Evolutionary conservation across 92 coral and sea anemone species (phyloP).

Genomic region (Epizoanthus stellaris): DNA sequence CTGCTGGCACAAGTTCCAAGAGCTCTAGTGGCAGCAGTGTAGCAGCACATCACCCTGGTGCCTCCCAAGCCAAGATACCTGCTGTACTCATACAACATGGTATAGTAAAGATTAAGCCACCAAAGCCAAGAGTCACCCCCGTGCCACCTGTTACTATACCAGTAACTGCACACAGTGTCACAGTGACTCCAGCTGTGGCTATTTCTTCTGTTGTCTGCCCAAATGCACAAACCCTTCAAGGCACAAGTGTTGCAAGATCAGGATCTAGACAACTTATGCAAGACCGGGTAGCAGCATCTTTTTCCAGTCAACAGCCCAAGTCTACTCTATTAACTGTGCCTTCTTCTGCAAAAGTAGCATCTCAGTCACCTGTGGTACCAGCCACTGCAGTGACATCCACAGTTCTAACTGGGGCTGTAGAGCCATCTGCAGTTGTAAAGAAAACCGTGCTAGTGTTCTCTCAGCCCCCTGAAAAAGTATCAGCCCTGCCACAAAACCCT

Average conservation of each 20-base stretch:
- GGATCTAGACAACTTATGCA: background rate
- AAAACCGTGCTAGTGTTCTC: slow-evolving; percentile 31
- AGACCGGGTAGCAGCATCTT: background rate
- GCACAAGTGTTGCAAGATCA: background rate
- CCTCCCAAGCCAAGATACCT: slow-evolving; percentile 20
- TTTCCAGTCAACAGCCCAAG: no score
- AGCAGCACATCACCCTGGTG: slow-evolving; percentile 3
- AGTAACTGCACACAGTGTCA: background rate
- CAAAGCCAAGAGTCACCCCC: slow-evolving; percentile 1
- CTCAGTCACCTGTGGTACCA: background rate
- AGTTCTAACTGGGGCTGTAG: background rate
- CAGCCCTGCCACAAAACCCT: no score
- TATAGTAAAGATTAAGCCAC: slow-evolving; percentile 26
- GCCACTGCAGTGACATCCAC: background rate
- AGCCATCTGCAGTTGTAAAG: slow-evolving; percentile 17
- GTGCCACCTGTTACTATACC: background rate
- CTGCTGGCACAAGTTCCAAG: background rate
- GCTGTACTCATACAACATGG: slow-evolving; percentile 45
- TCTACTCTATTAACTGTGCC: background rate
- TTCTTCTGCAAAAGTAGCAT: slow-evolving; percentile 6
- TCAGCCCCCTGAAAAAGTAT: background rate
- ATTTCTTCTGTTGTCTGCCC: background rate
- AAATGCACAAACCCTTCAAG: no score
- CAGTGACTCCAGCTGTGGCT: background rate
- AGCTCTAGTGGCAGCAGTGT: background rate